These are phyloP conservation scores for Protobothrops mucrosquamatus DNA, from an alignment of 2,113 vertebrate species.

Conservation along the genomic window DNA sequence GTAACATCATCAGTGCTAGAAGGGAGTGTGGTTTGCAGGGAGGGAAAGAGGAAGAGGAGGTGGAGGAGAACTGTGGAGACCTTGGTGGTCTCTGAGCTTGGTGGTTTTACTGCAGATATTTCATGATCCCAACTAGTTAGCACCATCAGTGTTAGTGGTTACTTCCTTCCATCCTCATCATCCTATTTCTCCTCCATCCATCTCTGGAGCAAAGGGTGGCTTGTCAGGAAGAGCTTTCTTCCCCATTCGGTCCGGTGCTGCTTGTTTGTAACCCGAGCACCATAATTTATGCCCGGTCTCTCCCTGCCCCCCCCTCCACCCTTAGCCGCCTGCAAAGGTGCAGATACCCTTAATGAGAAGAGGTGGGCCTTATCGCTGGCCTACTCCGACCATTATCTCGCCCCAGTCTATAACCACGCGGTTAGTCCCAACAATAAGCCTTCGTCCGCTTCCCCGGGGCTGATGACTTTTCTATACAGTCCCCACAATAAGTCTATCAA, in stretches of 20 bases:
- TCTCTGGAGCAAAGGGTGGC: constrained; percentile 62
- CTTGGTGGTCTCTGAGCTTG: not conserved
- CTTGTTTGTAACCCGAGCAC: not conserved
- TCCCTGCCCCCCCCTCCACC: constrained; percentile 84
- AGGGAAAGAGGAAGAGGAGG: no score
- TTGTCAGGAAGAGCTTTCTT: constrained; percentile 65
- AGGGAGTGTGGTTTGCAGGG: no score
- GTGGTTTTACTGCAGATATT: not conserved
- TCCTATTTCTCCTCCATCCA: constrained; percentile 57
- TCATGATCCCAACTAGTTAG: not conserved
- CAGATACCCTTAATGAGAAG: constrained; percentile 99
- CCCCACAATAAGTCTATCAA: constrained; percentile 96
- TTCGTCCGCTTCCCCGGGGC: constrained; percentile 89
- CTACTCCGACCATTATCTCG: constrained; percentile 95
- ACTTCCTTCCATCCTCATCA: constrained; percentile 9
- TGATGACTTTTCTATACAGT: constrained; percentile 98
- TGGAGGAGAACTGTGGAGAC: no score
- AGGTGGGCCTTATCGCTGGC: constrained; percentile 94
- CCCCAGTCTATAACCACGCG: constrained; percentile 95
- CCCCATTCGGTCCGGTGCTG: not conserved
- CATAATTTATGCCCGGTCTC: constrained; percentile 88
- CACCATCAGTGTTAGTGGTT: not conserved
- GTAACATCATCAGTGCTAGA: no score
- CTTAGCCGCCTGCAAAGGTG: constrained; percentile 90
- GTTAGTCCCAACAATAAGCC: constrained; percentile 96